These are phyloP conservation scores for Polypterus senegalus DNA, from an alignment of 2,113 vertebrate species.

Conservation along the genomic window DNA sequence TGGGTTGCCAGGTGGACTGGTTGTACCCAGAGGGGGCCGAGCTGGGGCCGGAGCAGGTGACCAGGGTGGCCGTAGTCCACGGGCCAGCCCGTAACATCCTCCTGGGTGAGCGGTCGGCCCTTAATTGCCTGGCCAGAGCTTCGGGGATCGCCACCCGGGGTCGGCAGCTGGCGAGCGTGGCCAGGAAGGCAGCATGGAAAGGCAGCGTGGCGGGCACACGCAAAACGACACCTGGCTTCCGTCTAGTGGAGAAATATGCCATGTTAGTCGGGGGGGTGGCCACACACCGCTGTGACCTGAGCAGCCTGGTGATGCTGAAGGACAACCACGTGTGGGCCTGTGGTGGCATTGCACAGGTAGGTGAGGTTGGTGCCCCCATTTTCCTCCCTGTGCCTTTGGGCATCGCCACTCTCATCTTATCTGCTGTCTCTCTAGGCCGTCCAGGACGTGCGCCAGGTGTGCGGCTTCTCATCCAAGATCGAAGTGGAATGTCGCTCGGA, in stretches of 20 bases:
- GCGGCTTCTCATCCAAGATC: conserved; percentile 55
- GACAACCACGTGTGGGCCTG: conserved; percentile 68
- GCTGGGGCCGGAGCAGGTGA: conserved; percentile 38
- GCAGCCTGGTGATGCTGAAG: conserved; percentile 68
- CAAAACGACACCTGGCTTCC: conserved; percentile 72
- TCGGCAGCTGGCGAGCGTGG: conserved; percentile 24
- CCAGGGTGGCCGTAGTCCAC: conserved; percentile 49
- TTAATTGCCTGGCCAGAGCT: conserved; percentile 62
- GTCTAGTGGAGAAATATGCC: conserved; percentile 66
- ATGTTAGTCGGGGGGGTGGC: conserved; percentile 59
- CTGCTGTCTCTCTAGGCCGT: conserved; percentile 37
- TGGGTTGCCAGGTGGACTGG: conserved; percentile 64
- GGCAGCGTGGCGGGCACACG: conserved; percentile 65
- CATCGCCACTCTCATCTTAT: background rate
- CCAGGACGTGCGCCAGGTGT: conserved; percentile 30
- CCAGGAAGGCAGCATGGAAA: conserved; percentile 35
- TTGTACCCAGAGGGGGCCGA: conserved; percentile 40
- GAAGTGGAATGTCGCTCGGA: conserved; percentile 61
- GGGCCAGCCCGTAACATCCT: conserved; percentile 57
- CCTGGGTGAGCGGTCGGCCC: conserved; percentile 60
- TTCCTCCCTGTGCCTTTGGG: background rate
- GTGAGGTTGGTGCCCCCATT: background rate
- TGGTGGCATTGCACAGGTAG: conserved; percentile 55
- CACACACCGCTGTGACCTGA: conserved; percentile 60
- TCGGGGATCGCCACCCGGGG: conserved; percentile 59